Conservation (phyloP, 2,888 invertebrate genomes). For the Eupithecia tripunctaria region DNA sequence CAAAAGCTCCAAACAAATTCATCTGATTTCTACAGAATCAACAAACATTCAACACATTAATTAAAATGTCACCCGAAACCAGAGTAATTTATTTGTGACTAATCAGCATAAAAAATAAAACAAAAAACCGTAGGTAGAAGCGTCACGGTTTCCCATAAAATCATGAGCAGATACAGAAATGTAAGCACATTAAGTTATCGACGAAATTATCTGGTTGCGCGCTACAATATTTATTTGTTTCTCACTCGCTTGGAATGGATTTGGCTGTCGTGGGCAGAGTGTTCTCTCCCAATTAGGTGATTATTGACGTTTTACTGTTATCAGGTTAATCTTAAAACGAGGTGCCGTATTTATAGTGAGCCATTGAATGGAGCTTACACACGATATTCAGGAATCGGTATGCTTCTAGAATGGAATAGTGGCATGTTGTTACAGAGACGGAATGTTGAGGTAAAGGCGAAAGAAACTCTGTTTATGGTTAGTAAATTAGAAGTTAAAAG, state of each 20-base stretch:
- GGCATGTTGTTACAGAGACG: background rate
- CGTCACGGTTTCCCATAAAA: conserved; percentile 81
- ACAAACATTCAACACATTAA: conserved; percentile 23
- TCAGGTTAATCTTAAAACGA: conserved; percentile 74
- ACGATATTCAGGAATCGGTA: conserved; percentile 25
- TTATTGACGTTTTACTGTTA: conserved; percentile 84
- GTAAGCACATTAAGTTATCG: conserved; percentile 84
- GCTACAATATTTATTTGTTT: conserved; percentile 84
- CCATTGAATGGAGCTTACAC: conserved; percentile 43
- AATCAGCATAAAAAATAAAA: conserved; percentile 43
- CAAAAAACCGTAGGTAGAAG: conserved; percentile 50
- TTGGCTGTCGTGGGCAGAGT: conserved; percentile 73
- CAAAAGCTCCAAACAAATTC: conserved; percentile 12
- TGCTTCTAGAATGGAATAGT: conserved; percentile 1
- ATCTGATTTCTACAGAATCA: conserved; percentile 20
- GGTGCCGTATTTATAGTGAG: conserved; percentile 71
- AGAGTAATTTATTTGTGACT: conserved; percentile 39
- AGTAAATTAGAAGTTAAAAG: background rate
- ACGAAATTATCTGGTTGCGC: conserved; percentile 78
- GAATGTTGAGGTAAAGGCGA: background rate
- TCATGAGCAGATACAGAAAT: conserved; percentile 83
- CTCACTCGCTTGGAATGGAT: conserved; percentile 65
- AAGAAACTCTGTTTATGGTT: background rate
- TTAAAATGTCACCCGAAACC: conserved; percentile 27
- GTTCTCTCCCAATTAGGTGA: conserved; percentile 84